Evolutionary conservation across 2,797 vertebrate genomes (phyloP).

Genomic region (Falco biarmicus): DNA sequence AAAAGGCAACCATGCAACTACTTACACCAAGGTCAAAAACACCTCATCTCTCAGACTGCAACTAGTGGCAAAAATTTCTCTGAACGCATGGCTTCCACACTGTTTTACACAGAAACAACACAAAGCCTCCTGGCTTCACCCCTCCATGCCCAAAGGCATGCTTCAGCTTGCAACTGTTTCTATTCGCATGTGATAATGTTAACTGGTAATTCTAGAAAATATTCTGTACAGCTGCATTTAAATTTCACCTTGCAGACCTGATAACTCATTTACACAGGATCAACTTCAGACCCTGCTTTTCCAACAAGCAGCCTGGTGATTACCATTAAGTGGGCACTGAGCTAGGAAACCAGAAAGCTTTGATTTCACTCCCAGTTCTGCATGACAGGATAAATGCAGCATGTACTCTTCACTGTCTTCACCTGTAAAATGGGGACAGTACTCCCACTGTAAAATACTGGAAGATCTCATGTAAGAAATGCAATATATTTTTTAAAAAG

Average conservation of each 20-base stretch:
- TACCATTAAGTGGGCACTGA: fast-evolving
- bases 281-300: neutral
- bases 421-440: neutral
- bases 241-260: neutral
- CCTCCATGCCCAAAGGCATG: neutral
- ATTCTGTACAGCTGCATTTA: neutral
- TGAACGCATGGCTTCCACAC: fast-evolving
- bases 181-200: conserved; percentile 55
- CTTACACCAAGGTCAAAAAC: neutral
- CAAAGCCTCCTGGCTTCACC: neutral
- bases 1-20: neutral
- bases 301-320: neutral
- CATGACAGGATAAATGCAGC: neutral
- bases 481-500: neutral
- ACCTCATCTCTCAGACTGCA: neutral
- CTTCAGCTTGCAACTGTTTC: conserved; percentile 31
- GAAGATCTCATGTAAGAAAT: neutral
- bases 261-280: neutral
- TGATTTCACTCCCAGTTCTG: neutral
- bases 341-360: neutral
- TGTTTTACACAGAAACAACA: neutral
- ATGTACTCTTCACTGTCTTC: neutral
- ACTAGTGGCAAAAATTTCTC: fast-evolving
- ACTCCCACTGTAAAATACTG: neutral
- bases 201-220: conserved; percentile 47